Percentiles rank a stretch among this genome's conserved stretches.
These are phyloP conservation scores for Pteria penguin DNA, from an alignment of 2,888 invertebrate genomes.

Conservation along the genomic window DNA sequence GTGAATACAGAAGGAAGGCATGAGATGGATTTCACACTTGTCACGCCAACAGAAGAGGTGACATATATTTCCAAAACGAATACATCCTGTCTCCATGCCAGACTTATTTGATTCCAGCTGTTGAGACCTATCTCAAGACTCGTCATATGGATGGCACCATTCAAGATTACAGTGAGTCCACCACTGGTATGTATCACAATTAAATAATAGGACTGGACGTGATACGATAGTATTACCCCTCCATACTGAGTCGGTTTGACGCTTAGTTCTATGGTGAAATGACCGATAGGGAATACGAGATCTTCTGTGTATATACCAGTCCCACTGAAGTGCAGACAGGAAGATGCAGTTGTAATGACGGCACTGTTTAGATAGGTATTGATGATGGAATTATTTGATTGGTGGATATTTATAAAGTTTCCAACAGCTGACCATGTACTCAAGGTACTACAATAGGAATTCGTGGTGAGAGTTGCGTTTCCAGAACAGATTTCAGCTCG, in stretches of 20 bases:
- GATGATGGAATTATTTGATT: slow-evolving; percentile 41
- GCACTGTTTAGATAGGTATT: slow-evolving; percentile 39
- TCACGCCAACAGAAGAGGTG: slow-evolving; percentile 43
- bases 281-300: slow-evolving; percentile 46
- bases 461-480: slow-evolving; percentile 35
- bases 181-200: slow-evolving; percentile 44
- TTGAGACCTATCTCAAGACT: slow-evolving; percentile 46
- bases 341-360: slow-evolving; percentile 42
- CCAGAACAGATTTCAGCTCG: slow-evolving; percentile 44
- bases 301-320: slow-evolving; percentile 47
- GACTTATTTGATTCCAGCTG: slow-evolving; percentile 62
- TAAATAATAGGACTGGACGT: slow-evolving; percentile 36
- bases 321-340: slow-evolving; percentile 54
- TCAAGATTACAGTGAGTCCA: slow-evolving; percentile 43
- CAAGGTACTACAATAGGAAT: slow-evolving; percentile 40
- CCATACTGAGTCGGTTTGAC: slow-evolving; percentile 53
- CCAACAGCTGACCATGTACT: slow-evolving; percentile 46
- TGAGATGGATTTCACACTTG: slow-evolving; percentile 54
- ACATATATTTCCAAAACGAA: slow-evolving; percentile 57
- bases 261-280: slow-evolving; percentile 63
- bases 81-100: slow-evolving; percentile 54
- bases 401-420: slow-evolving; percentile 31
- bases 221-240: slow-evolving; percentile 59
- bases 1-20: slow-evolving; percentile 44
- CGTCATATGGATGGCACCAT: slow-evolving; percentile 37